Evolutionary conservation across 2,113 vertebrate genomes (phyloP).

Genomic region (Triplophysa tibetana): DNA sequence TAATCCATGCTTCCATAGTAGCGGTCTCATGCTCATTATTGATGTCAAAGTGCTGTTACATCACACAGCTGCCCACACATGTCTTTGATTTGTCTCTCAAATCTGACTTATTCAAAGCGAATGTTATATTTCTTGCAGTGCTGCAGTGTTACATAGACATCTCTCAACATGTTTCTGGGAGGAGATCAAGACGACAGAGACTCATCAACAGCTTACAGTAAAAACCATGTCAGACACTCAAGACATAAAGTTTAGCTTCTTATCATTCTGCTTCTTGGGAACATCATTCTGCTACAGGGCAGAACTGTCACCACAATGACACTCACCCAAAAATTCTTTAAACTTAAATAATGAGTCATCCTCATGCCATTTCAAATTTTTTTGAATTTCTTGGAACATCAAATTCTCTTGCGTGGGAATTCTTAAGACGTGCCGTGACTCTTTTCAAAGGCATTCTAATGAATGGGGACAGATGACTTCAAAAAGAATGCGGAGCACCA

Average conservation of each 20-base stretch:
- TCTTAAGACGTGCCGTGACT: no score
- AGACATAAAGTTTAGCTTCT: background rate
- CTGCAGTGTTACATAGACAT: constrained; percentile 74
- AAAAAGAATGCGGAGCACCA: no score
- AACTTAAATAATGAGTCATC: no score
- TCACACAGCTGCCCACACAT: constrained; percentile 17
- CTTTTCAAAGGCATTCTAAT: no score
- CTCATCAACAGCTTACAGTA: constrained; percentile 80
- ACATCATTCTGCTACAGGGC: no score
- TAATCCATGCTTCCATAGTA: constrained; percentile 6
- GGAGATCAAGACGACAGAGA: constrained; percentile 74
- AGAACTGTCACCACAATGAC: no score
- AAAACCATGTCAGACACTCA: constrained; percentile 45
- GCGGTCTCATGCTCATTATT: constrained; percentile 3
- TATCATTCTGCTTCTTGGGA: background rate
- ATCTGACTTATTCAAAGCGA: background rate
- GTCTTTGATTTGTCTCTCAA: background rate
- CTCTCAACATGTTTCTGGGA: constrained; percentile 81
- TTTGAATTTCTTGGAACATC: no score
- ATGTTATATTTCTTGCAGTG: constrained; percentile 63
- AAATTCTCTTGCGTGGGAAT: no score
- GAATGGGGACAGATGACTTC: no score
- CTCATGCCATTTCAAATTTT: no score
- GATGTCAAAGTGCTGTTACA: constrained; percentile 16
- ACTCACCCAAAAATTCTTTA: no score